Evolutionary conservation across 2,888 invertebrate genomes (phyloP), one percentile per base, ranked within the genome.

Genomic region (Dysmachus trigonus): DNA sequence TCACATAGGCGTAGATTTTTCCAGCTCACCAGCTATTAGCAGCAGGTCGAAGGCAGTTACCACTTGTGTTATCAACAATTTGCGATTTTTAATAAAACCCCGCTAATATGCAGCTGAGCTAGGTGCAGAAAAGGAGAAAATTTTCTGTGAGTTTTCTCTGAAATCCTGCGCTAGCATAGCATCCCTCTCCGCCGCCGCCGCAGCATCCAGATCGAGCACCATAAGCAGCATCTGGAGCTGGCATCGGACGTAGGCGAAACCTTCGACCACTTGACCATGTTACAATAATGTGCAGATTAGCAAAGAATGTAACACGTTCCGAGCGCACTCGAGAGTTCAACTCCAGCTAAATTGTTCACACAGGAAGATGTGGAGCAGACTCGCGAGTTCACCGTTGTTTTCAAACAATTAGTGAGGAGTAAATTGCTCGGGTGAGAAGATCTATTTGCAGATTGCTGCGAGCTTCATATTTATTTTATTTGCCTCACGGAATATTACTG

Each of bases 61-160:
- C 86, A 87, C 86, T 86, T 31, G 27, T 62, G 82, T 86, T 87
- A 87, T 87, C 86, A 79, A 87, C 86, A 82, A 86, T 86, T 86
- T 87, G 87, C 53, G 87, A 87, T 87, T 87, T 87, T 87, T 87
- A 86, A 86, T 86, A 85, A 53, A 72, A 47, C 86, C 41, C 85
- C 38, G 86, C 85, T 87, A 87, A 87, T 85, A 85, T 86, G 85
- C 73, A 73, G 74, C 74, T 35, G 51, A 74, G 74, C 85, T 74
- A 7, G 22, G 74, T 18, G 33, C n/a, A 81, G 51, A 62, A 73
- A 81, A 33, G 62, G 81, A 83, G 71, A 74, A 71, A 33, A 73
- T 33, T 73, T 73, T 73, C 33, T 73, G 33, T 30, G 47, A 74
- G 41, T 74, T 85, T 73, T 85, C 85, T 74, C 53, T 30, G 85